A percentile compares a stretch with the other conserved stretches of the same genome.
These are phyloP conservation scores for Uria lomvia DNA, from an alignment of 2,113 vertebrate genomes.

Conservation along the genomic window DNA sequence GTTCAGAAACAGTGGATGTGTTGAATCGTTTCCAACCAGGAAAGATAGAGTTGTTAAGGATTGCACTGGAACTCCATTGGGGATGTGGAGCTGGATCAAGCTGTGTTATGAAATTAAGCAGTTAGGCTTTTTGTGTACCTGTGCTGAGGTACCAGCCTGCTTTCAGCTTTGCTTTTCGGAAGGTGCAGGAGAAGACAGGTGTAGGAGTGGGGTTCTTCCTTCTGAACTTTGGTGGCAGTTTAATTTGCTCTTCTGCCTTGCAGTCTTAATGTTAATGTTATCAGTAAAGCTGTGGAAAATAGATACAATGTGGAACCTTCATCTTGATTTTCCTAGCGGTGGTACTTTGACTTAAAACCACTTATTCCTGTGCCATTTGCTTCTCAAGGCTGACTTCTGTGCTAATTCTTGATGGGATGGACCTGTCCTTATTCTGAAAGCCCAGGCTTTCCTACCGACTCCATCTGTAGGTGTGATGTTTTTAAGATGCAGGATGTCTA, in stretches of 20 bases:
- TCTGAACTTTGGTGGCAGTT: neutral
- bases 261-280: neutral
- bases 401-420: neutral
- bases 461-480: neutral
- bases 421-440: neutral
- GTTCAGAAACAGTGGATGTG: neutral
- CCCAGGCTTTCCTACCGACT: neutral
- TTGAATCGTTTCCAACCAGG: neutral
- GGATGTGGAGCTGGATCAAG: neutral
- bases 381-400: neutral
- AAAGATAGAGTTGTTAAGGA: neutral
- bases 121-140: neutral
- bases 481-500: neutral
- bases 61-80: neutral
- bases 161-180: neutral
- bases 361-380: neutral
- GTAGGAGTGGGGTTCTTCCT: fast-evolving
- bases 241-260: neutral
- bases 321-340: neutral
- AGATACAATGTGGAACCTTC: neutral
- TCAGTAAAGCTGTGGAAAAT: neutral
- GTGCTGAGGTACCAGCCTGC: neutral
- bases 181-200: neutral
- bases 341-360: neutral
- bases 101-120: neutral